Conservation (phyloP, 2,113 vertebrate species). For the Dicerorhinus sumatrensis region DNA sequence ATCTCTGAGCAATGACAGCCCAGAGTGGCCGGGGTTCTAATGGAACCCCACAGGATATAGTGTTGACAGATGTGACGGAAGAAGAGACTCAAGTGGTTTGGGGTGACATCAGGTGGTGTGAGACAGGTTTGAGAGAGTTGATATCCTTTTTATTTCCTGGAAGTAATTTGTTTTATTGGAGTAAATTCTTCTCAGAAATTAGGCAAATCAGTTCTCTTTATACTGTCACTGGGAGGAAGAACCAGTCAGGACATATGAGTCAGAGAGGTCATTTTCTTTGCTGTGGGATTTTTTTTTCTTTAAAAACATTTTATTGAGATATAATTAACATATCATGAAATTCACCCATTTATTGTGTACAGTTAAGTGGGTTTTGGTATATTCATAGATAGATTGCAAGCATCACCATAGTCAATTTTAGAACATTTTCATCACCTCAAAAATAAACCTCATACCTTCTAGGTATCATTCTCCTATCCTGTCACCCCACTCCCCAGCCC, state of each 20-base stretch:
- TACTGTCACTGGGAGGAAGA: not conserved
- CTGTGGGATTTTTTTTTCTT: not conserved
- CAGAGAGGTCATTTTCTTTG: not conserved
- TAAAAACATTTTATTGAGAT: not conserved
- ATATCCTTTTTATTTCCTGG: not conserved
- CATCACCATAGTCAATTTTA: not conserved
- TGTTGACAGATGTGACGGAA: not conserved
- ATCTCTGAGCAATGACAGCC: not conserved
- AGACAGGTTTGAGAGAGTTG: not conserved
- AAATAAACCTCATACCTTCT: not conserved
- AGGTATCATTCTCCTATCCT: not conserved
- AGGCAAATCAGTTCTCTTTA: not conserved
- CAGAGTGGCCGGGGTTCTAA: not conserved
- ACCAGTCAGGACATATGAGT: not conserved
- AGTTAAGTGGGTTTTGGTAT: not conserved
- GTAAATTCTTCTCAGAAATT: not conserved
- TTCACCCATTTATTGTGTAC: not conserved
- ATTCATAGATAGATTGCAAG: not conserved
- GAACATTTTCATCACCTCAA: not conserved
- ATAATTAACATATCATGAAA: not conserved
- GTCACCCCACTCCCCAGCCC: not conserved
- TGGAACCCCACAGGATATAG: not conserved
- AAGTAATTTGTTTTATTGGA: not conserved
- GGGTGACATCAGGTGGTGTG: not conserved
- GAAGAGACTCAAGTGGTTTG: not conserved